Percentiles rank a stretch among this genome's conserved stretches.
These are phyloP conservation scores for Diplosoma virens DNA, from an alignment of 23 tunicate species.

Conservation along the genomic window DNA sequence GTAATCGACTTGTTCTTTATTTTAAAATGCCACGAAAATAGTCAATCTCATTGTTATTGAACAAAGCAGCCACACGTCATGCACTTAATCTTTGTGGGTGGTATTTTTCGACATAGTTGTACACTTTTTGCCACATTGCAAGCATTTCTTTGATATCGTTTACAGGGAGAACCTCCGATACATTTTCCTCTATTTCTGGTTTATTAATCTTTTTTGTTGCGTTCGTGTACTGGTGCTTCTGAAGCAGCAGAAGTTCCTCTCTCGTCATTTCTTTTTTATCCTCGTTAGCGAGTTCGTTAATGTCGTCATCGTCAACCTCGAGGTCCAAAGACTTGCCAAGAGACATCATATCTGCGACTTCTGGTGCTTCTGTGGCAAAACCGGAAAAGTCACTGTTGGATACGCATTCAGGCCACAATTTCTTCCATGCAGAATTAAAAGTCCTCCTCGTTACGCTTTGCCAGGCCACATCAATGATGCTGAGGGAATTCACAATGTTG, in stretches of 20 bases:
- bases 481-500: background rate
- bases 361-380: background rate
- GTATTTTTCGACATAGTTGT: background rate
- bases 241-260: background rate
- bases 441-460: background rate
- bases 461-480: background rate
- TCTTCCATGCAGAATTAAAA: background rate
- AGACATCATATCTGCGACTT: background rate
- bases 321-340: background rate
- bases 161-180: background rate
- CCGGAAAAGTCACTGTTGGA: background rate
- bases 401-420: background rate
- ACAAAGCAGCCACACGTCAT: background rate
- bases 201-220: no score
- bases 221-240: no score
- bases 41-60: conserved; percentile 9
- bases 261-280: background rate
- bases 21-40: conserved; percentile 13
- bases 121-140: conserved; percentile 8
- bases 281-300: background rate
- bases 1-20: conserved; percentile 9
- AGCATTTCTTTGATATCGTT: background rate
- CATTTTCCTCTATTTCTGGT: no score
- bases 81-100: conserved; percentile 13
- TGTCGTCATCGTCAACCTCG: background rate